phyloP scores from a whole-genome alignment of 2,888 invertebrate species.

The Epicampocera succincta region DNA sequence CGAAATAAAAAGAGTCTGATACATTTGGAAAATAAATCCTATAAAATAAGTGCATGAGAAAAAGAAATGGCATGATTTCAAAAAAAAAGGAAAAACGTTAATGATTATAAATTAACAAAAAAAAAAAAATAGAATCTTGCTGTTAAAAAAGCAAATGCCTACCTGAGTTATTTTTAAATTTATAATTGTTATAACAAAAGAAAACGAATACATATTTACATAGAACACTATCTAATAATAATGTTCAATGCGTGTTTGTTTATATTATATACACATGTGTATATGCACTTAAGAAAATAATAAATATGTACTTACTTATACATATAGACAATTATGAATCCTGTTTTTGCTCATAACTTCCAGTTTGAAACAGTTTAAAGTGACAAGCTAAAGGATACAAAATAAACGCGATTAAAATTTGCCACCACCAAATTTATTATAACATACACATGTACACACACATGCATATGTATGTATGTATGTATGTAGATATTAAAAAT shows the following conservation, averaged over 20 bases:
- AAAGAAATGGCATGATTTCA: slow-evolving; percentile 49
- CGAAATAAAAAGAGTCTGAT: slow-evolving; percentile 59
- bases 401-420: slow-evolving; percentile 18
- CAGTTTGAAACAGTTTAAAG: slow-evolving; percentile 23
- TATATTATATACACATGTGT: background rate
- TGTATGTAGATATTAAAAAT: background rate
- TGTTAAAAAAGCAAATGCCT: no score
- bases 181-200: no score
- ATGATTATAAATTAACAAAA: slow-evolving; percentile 12
- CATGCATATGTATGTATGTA: slow-evolving; percentile 9
- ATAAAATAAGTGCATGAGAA: slow-evolving; percentile 25
- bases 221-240: no score
- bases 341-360: background rate
- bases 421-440: slow-evolving; percentile 37
- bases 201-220: no score
- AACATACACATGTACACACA: no score
- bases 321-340: background rate
- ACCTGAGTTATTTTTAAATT: background rate
- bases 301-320: background rate
- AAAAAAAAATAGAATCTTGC: background rate
- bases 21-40: slow-evolving; percentile 25
- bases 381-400: background rate
- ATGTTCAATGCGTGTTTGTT: no score
- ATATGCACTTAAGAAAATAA: background rate
- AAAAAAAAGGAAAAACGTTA: slow-evolving; percentile 7